Evolutionary conservation across 1,140 invertebrate species (phyloP).

Genomic region (Halotydeus destructor): DNA sequence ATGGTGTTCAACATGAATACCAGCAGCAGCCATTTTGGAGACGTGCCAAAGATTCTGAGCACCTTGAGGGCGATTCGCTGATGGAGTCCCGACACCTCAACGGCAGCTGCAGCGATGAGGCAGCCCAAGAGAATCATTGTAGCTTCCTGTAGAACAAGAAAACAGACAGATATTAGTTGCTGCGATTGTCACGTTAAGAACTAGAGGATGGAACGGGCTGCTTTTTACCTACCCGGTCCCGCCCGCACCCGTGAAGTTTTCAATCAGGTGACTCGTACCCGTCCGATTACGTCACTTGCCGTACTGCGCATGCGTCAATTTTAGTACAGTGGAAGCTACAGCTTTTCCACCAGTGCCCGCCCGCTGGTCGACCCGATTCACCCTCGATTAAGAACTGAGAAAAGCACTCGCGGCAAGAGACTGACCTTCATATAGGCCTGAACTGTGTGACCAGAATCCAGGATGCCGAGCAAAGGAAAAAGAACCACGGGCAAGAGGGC

Average conservation of each 20-base stretch:
- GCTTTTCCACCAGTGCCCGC: no score
- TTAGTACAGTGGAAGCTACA: no score
- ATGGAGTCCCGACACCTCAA: constrained; percentile 63
- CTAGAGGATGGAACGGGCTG: neutral
- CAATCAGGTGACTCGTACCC: no score
- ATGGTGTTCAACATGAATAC: constrained; percentile 51
- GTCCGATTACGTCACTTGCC: neutral
- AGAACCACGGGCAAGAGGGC: constrained; percentile 28
- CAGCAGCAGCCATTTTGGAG: constrained; percentile 34
- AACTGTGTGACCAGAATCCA: constrained; percentile 37
- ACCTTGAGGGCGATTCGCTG: constrained; percentile 56
- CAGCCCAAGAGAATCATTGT: constrained; percentile 45
- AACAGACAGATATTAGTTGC: neutral
- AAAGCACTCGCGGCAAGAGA: neutral
- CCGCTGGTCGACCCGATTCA: neutral
- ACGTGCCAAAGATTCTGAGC: neutral
- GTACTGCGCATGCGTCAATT: neutral
- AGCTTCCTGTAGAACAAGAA: neutral
- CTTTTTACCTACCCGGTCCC: neutral
- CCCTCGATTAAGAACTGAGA: neutral
- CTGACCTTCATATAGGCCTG: constrained; percentile 42
- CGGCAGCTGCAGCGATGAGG: constrained; percentile 55
- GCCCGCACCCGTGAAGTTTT: no score
- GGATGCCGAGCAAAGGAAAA: constrained; percentile 23
- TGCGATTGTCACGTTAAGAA: neutral